A percentile compares a stretch with the other conserved stretches of the same genome.
phyloP scores from a whole-genome alignment of 1,140 invertebrate species.

The Anastrepha obliqua region DNA sequence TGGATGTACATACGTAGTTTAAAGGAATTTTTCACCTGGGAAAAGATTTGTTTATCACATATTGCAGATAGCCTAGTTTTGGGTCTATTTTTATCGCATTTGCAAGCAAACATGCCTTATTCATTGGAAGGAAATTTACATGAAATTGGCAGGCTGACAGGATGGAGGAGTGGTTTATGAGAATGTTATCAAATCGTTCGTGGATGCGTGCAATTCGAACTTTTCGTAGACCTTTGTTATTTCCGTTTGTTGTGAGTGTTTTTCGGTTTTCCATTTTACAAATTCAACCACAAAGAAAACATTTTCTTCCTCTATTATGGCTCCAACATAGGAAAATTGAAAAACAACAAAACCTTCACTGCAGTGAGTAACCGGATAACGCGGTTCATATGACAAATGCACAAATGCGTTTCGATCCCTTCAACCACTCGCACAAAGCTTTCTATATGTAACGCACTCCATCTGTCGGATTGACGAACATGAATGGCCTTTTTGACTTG shows the following conservation, averaged over 20 bases:
- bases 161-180: too few relatives aligned
- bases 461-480: not conserved
- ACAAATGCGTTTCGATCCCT: not conserved
- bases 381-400: not conserved
- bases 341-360: not conserved
- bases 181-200: not conserved
- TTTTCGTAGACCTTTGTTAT: not conserved
- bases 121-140: not conserved
- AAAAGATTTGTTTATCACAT: not conserved
- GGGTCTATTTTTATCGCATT: not conserved
- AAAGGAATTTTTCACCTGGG: not conserved
- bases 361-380: not conserved
- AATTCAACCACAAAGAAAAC: not conserved
- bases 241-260: not conserved
- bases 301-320: not conserved
- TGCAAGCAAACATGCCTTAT: not conserved
- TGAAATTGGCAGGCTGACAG: not conserved
- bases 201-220: not conserved
- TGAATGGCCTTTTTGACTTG: not conserved
- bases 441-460: not conserved
- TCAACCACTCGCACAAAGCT: not conserved
- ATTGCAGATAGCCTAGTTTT: not conserved
- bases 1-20: not conserved
- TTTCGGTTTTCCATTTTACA: not conserved
- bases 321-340: not conserved